phyloP scores from a whole-genome alignment of 2,797 vertebrate genomes.

The Adelosebastes latens region DNA sequence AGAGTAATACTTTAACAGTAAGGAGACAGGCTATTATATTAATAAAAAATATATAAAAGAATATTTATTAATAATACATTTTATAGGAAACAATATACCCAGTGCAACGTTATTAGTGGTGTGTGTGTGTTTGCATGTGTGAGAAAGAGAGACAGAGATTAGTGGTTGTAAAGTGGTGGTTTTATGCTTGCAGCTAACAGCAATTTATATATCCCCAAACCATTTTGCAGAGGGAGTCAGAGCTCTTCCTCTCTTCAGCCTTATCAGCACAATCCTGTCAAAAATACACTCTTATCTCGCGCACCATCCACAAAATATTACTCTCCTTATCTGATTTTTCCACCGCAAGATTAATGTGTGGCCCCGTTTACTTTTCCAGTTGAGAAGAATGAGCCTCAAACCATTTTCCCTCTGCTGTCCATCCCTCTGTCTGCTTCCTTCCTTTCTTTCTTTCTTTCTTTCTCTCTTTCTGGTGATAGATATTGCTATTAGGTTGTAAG shows the following conservation, averaged over 20 bases:
- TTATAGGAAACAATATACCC: too few species aligned
- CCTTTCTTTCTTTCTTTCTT: not conserved
- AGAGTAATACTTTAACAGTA: not conserved
- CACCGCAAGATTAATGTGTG: slow-evolving; percentile 45
- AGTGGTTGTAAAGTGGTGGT: slow-evolving; percentile 18
- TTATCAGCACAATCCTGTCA: slow-evolving; percentile 55
- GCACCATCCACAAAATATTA: slow-evolving; percentile 48
- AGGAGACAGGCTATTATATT: not conserved
- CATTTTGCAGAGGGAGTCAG: slow-evolving; percentile 5
- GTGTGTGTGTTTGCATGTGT: too few species aligned
- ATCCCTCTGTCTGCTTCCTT: not conserved
- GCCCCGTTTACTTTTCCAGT: slow-evolving; percentile 4
- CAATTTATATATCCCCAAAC: slow-evolving; percentile 15
- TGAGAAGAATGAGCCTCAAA: slow-evolving; percentile 18
- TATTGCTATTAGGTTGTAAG: not conserved
- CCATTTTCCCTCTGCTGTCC: not conserved
- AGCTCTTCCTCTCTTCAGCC: slow-evolving; percentile 41
- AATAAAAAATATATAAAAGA: not conserved
- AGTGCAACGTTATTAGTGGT: too few species aligned
- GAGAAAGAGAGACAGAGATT: not conserved
- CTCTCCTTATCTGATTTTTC: slow-evolving; percentile 59
- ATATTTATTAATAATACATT: too few species aligned
- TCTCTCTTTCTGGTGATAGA: not conserved
- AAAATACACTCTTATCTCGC: slow-evolving; percentile 38
- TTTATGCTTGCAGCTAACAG: slow-evolving; percentile 10